Evolutionary conservation across 2,888 invertebrate species (phyloP), one percentile per base, ranked within the genome.

Genomic region (Glyphotaelius pellucidus): DNA sequence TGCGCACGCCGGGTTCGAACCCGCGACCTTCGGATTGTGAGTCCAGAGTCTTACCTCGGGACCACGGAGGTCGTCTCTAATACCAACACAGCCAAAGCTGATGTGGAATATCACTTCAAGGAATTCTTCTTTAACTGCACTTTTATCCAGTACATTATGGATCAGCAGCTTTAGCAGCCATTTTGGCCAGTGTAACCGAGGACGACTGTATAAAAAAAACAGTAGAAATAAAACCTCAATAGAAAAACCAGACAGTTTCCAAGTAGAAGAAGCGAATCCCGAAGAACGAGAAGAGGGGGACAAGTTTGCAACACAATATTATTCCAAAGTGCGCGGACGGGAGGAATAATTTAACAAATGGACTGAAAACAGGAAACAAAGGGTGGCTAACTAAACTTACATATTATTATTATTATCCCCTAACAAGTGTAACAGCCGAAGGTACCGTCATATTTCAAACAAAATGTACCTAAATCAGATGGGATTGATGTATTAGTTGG

Each of bases 301-400:
- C 86, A 86, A 86, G 86, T 86, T 42, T 30, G 86, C 42, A 86
- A 86, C 86, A n/a, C 86, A 86, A 86, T 86, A 86, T 86, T 86
- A 86, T 86, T 38, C 86, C 42, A 86, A 42, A 86, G 42, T 86
- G 42, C 30, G 86, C 38, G 38, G 86, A 86, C 86, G 86, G 86
- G 30, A 32, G 88, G 88, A 88, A 88, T 88, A 88, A 79, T 88
- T 88, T 67, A 88, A 52, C 88, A 79, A 52, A 52, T 79, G 88
- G 88, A 67, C 67, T n/a, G 79, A 88, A 25, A 88, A 67, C 32
- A 79, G 32, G 67, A 30, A 42, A 86, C 79, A 67, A 88, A 88
- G 88, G 67, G 79, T 86, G 35, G 86, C 19, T 38, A 25, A 35
- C 25, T 25, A 83, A 83, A 67, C 67, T 67, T 67, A 19, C 19